These are phyloP conservation scores for Eupithecia insigniata DNA, from an alignment of 2,888 invertebrate species.

Conservation along the genomic window DNA sequence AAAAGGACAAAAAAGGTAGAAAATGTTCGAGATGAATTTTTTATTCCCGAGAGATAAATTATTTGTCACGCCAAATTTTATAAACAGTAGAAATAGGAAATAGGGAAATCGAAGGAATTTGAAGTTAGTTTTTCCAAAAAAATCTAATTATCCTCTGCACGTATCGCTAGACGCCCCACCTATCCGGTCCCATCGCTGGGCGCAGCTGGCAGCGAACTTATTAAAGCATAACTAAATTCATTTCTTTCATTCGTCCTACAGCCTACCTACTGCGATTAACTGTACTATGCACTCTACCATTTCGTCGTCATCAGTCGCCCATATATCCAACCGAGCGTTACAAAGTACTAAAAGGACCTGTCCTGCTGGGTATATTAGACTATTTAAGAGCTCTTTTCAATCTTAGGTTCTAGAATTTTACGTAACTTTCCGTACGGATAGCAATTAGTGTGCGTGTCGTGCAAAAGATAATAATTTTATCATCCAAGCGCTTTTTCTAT, in stretches of 20 bases:
- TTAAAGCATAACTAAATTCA: not conserved
- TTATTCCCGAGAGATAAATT: too few relatives aligned
- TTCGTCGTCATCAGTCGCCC: not conserved
- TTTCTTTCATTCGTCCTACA: not conserved
- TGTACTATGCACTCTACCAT: not conserved
- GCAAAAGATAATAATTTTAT: not conserved
- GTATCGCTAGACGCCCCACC: too few relatives aligned
- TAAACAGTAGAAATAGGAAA: too few relatives aligned
- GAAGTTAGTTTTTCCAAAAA: too few relatives aligned
- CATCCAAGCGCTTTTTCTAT: not conserved
- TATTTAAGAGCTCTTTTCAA: not conserved
- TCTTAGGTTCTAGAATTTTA: not conserved
- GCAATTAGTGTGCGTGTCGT: not conserved
- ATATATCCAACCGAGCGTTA: not conserved
- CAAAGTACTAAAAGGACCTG: not conserved
- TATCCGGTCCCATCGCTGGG: too few relatives aligned
- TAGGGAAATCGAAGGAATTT: too few relatives aligned
- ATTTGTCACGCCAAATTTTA: too few relatives aligned
- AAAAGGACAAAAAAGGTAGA: too few relatives aligned
- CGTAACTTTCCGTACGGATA: not conserved
- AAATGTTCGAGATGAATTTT: too few relatives aligned
- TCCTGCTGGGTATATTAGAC: not conserved
- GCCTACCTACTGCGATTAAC: not conserved
- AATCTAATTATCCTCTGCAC: too few relatives aligned
- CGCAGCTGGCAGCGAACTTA: not conserved